Evolutionary conservation across 2,797 vertebrate species (phyloP).

Genomic region (Tangara arthus): DNA sequence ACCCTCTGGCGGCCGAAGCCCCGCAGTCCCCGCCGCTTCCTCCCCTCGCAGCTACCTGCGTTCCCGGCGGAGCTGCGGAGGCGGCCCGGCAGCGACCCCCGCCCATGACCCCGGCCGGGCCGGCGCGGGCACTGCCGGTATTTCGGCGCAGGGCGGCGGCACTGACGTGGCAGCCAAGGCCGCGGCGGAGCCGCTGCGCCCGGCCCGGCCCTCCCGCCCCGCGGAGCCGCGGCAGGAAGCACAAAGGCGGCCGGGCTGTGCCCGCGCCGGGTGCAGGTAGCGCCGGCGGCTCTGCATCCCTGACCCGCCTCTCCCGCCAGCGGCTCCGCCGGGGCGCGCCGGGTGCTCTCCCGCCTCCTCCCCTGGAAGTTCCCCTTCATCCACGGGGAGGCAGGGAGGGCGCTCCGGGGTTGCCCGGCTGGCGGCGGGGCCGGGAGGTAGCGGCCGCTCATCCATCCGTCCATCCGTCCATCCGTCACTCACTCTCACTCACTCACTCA

Average conservation of each 20-base stretch:
- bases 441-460: background rate
- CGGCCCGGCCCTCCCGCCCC: background rate
- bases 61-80: background rate
- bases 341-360: background rate
- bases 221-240: background rate
- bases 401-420: background rate
- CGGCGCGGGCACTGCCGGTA: background rate
- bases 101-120: background rate
- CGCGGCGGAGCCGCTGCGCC: background rate
- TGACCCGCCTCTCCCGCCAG: background rate
- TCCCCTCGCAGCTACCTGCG: background rate
- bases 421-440: background rate
- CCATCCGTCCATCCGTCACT: too few relatives aligned
- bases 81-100: background rate
- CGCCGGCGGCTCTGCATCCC: background rate
- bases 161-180: slow-evolving; percentile 44
- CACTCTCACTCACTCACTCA: too few relatives aligned
- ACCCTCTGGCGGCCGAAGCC: background rate
- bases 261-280: background rate
- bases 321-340: background rate
- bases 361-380: background rate
- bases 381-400: background rate
- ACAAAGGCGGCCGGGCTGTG: background rate
- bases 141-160: background rate
- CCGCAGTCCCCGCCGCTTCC: background rate